Conservation (phyloP, 2,797 vertebrate genomes). For the Antrozous pallidus region DNA sequence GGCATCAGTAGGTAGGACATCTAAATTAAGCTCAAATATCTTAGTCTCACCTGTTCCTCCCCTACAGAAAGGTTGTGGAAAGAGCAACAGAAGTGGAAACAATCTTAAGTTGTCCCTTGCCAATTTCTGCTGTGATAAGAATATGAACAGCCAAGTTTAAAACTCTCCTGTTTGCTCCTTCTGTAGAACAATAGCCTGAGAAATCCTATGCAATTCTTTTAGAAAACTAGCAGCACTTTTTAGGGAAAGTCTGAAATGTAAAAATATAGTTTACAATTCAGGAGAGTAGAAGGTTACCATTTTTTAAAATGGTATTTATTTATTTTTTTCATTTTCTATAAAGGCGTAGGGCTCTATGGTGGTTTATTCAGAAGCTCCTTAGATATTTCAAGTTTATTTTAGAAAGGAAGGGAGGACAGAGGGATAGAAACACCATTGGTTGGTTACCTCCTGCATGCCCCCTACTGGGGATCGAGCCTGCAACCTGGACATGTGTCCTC, state of each 20-base stretch:
- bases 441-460: too few relatives aligned
- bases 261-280: background rate
- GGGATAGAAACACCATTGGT: too few relatives aligned
- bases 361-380: background rate
- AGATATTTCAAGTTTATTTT: background rate
- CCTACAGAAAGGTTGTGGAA: background rate
- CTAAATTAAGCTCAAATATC: background rate
- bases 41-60: background rate
- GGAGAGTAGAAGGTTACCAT: background rate
- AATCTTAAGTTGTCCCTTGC: background rate
- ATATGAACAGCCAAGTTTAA: background rate
- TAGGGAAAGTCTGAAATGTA: background rate
- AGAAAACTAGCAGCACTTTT: background rate
- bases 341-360: background rate
- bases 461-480: too few relatives aligned
- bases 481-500: too few relatives aligned
- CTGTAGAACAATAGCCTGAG: background rate
- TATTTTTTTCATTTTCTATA: background rate
- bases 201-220: slow-evolving; percentile 7
- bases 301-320: background rate
- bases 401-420: too few relatives aligned
- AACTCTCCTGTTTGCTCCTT: background rate
- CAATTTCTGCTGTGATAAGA: slow-evolving; percentile 9
- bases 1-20: background rate
- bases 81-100: background rate